phyloP scores from a whole-genome alignment of 2,888 invertebrate species.

The Linhomoeus sp. region DNA sequence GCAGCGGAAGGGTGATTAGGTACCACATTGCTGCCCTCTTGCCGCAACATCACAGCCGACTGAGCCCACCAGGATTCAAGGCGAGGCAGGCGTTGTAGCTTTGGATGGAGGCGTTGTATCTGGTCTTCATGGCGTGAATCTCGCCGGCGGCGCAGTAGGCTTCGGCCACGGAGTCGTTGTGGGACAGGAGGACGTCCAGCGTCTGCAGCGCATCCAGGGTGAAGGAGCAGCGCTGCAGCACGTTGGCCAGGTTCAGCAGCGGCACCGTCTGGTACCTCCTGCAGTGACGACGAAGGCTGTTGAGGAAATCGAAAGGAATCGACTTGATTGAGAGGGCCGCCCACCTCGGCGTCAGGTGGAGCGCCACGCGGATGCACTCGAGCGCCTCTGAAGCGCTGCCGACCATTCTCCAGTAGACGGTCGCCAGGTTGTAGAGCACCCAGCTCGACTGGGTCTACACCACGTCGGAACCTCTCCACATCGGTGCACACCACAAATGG shows the following conservation, averaged over 20 bases:
- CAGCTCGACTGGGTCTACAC: conserved; percentile 49
- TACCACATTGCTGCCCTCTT: too few species aligned
- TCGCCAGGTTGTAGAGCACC: conserved; percentile 56
- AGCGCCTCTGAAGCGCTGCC: conserved; percentile 56
- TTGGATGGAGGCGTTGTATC: conserved; percentile 13
- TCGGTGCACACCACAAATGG: background rate
- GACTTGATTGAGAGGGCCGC: too few species aligned
- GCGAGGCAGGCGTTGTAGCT: conserved; percentile 42
- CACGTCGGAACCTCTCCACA: background rate
- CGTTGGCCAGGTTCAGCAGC: conserved; percentile 49
- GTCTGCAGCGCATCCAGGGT: conserved; percentile 36
- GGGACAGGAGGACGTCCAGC: conserved; percentile 1
- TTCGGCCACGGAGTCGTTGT: conserved; percentile 3
- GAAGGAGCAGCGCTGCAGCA: conserved; percentile 46
- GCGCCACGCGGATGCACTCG: conserved; percentile 53
- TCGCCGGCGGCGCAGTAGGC: conserved; percentile 1
- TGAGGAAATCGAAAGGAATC: too few species aligned
- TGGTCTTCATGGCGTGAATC: conserved; percentile 34
- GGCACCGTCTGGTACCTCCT: conserved; percentile 52
- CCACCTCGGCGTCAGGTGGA: conserved; percentile 52
- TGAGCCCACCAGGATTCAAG: conserved; percentile 35
- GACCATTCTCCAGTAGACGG: conserved; percentile 54
- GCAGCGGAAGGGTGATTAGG: too few species aligned
- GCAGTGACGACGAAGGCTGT: conserved; percentile 16
- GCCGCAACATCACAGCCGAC: too few species aligned